Conservation (phyloP, 2,888 invertebrate genomes). For the Pseudoips prasinana region DNA sequence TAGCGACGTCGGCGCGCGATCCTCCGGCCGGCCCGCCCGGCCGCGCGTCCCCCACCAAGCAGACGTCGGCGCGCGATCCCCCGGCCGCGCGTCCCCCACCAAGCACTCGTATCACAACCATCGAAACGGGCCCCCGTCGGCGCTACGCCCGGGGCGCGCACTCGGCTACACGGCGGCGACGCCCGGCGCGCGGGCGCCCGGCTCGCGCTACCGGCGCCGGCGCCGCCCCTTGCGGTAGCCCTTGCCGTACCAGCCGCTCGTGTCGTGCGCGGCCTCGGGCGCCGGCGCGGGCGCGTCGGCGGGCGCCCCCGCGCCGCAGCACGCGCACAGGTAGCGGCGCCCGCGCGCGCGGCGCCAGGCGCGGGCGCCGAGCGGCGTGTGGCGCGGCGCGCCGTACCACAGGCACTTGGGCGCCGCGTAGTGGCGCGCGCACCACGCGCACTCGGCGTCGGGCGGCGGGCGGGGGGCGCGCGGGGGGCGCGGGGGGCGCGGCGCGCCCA, state of each 20-base stretch:
- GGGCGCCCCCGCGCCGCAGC: slow-evolving; percentile 79
- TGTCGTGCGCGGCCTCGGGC: slow-evolving; percentile 60
- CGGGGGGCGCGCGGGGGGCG: slow-evolving; percentile 83
- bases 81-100: too few relatives aligned
- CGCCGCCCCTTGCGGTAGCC: slow-evolving; percentile 89
- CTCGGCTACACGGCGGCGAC: slow-evolving; percentile 8
- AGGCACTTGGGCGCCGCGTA: slow-evolving; percentile 58
- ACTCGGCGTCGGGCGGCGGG: slow-evolving; percentile 34
- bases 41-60: too few relatives aligned
- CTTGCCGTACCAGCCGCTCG: slow-evolving; percentile 92
- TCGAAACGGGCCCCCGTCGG: not conserved
- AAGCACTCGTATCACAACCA: slow-evolving; percentile 7
- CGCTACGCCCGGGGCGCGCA: not conserved
- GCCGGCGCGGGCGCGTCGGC: slow-evolving; percentile 19
- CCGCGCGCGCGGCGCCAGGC: slow-evolving; percentile 58
- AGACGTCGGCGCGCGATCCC: too few relatives aligned
- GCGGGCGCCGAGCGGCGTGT: slow-evolving; percentile 42
- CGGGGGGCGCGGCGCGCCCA: slow-evolving; percentile 73
- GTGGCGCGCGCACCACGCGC: slow-evolving; percentile 57
- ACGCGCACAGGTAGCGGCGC: slow-evolving; percentile 85
- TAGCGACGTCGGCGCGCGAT: too few relatives aligned
- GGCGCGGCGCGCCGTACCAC: slow-evolving; percentile 79
- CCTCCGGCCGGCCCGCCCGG: too few relatives aligned
- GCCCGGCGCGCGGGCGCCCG: slow-evolving; percentile 30
- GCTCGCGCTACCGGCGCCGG: slow-evolving; percentile 64